A percentile compares a stretch with the other conserved stretches of the same genome.
Conservation (phyloP, 2,888 invertebrate genomes). For the Dione juno region DNA sequence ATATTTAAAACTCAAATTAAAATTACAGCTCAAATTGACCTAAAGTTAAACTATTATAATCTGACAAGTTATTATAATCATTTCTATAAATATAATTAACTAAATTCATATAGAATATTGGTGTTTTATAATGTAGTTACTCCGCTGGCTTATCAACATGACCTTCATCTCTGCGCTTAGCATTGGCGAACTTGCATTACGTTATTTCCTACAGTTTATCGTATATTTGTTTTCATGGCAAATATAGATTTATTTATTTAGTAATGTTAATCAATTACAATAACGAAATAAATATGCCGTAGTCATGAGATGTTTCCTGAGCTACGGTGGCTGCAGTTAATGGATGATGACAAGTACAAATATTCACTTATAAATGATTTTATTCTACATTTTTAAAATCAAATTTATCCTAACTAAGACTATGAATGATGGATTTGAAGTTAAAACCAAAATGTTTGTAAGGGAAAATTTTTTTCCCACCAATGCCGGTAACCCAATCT, state of each 20-base stretch:
- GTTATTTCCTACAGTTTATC: conserved; percentile 39
- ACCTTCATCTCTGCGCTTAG: conserved; percentile 42
- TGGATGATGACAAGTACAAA: too few relatives aligned
- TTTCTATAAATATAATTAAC: neutral
- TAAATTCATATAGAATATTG: conserved; percentile 3
- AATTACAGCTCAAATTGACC: too few relatives aligned
- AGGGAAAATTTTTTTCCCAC: too few relatives aligned
- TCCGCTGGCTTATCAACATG: conserved; percentile 38
- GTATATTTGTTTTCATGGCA: conserved; percentile 29
- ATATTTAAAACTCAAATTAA: too few relatives aligned
- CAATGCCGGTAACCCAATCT: too few relatives aligned
- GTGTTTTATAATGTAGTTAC: conserved; percentile 12
- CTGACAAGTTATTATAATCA: neutral
- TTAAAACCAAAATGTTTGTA: too few relatives aligned
- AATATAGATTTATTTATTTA: conserved; percentile 8
- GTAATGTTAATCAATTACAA: neutral
- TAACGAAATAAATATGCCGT: neutral
- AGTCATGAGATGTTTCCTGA: neutral
- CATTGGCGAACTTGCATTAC: conserved; percentile 41
- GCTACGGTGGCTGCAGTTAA: too few relatives aligned
- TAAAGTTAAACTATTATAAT: neutral
- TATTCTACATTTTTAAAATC: too few relatives aligned
- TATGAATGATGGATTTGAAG: too few relatives aligned
- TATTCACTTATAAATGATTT: too few relatives aligned
- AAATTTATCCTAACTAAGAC: too few relatives aligned